Evolutionary conservation across 2,797 vertebrate genomes (phyloP).

Genomic region (Chelmon rostratus): DNA sequence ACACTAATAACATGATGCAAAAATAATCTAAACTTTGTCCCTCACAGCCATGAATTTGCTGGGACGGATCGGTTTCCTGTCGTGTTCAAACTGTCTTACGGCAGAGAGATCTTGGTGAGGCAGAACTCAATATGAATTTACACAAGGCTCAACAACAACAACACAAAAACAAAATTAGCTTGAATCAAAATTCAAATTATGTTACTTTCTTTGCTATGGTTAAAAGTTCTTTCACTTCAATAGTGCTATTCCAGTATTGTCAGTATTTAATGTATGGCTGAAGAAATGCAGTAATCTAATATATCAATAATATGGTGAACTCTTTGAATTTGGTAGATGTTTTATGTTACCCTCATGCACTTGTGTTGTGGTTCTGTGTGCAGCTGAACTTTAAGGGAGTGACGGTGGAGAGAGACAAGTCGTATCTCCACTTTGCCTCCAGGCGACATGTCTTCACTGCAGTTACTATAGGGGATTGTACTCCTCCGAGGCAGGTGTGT

Average conservation of each 20-base stretch:
- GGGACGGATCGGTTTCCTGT: constrained; percentile 90
- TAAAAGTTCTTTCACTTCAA: neutral
- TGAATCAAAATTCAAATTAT: neutral
- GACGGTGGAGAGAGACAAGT: constrained; percentile 85
- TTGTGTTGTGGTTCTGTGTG: constrained; percentile 49
- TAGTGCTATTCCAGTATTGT: neutral
- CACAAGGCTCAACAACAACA: neutral
- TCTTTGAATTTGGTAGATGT: neutral
- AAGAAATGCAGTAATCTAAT: neutral
- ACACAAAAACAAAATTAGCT: neutral
- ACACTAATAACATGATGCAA: neutral
- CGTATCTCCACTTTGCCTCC: constrained; percentile 88
- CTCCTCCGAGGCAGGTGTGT: constrained; percentile 91
- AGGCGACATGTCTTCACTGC: constrained; percentile 88
- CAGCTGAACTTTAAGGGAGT: constrained; percentile 91
- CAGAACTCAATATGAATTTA: constrained; percentile 20
- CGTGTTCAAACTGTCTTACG: constrained; percentile 92
- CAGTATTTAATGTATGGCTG: neutral
- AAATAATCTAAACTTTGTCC: constrained; percentile 20
- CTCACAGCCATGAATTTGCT: constrained; percentile 88
- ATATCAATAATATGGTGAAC: neutral
- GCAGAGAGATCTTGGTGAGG: constrained; percentile 94
- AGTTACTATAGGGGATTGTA: constrained; percentile 83
- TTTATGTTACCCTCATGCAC: neutral
- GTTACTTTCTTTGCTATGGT: neutral